Base-by-base conservation (phyloP, 1,140 invertebrate genomes). In the Polypedilum vanderplanki region DNA sequence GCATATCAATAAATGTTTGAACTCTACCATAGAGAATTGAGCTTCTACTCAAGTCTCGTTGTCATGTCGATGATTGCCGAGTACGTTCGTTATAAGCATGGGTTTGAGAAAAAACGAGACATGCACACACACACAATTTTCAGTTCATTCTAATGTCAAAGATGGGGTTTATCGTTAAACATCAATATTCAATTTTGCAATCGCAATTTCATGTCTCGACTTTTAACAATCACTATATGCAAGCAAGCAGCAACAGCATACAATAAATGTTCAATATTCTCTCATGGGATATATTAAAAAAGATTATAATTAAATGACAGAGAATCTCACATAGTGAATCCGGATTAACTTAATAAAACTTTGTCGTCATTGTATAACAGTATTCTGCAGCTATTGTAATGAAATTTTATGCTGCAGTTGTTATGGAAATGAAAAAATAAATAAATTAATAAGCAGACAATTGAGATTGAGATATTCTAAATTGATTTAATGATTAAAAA, bases 271-370 rank as follows among this genome's bases (percentile, higher is more conserved):
- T 33, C 24, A 33, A 33, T 33, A 33, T 33, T 33, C 24, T n/a
- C 46, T 57, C 46, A 57, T n/a, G 46, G 46, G 12, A 57, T 57
- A n/a, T n/a, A 57, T 57, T 57, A 57, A 57, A 57, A 57, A 57
- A n/a, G 46, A 57, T 57, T 57, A 57, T 57, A 57, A 57, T 57
- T 57, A 57, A 57, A 57, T 57, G 46, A 57, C 46, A 57, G n/a
- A 15, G 41, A 57, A 57, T n/a, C 46, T 57, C 46, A n/a, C 46
- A 33, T 57, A 57, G 4, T n/a, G 46, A 57, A 57, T 33, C 24
- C 46, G 46, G 46, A 57, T 57, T 57, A 57, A 57, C 46, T 57
- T 57, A n/a, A 57, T 57, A 57, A 57, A 57, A 57, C 46, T 57
- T 57, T 57, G 46, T 57, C 46, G 46, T 57, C 46, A 57, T 57